A percentile compares a stretch with the other conserved stretches of the same genome.
Evolutionary conservation across 2,797 vertebrate species (phyloP).

Genomic region (Miichthys miiuy): DNA sequence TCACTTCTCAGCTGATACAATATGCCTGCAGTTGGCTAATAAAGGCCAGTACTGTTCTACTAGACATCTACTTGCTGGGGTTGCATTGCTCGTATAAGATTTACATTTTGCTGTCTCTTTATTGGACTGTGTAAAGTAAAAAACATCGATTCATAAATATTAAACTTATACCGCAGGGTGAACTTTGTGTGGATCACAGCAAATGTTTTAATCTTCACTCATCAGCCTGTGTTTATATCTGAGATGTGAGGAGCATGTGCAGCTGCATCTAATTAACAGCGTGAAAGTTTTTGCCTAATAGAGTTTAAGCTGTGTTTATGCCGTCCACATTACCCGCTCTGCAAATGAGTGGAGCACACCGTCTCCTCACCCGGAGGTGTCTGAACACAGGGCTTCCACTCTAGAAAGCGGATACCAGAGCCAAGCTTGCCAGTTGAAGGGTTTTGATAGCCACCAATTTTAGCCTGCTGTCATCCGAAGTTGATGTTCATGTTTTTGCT

Average conservation of each 20-base stretch:
- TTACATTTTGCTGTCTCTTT: not conserved
- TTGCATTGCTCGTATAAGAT: not conserved
- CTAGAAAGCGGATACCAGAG: slow-evolving; percentile 75
- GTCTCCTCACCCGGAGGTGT: slow-evolving; percentile 61
- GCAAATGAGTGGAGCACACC: slow-evolving; percentile 30
- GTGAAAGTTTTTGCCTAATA: slow-evolving; percentile 62
- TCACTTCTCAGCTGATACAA: too few species aligned
- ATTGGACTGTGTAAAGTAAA: too few species aligned
- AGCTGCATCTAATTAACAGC: slow-evolving; percentile 69
- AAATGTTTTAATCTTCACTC: slow-evolving; percentile 24
- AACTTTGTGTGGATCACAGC: slow-evolving; percentile 1
- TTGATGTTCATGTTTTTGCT: slow-evolving; percentile 83
- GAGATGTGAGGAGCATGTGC: slow-evolving; percentile 43
- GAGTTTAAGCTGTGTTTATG: slow-evolving; percentile 60
- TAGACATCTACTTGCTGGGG: not conserved
- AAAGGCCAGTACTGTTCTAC: not conserved
- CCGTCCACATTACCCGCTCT: slow-evolving; percentile 42
- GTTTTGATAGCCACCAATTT: slow-evolving; percentile 84
- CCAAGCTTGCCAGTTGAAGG: slow-evolving; percentile 68
- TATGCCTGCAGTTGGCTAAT: not conserved
- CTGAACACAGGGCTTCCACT: slow-evolving; percentile 76
- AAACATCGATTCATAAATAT: not conserved
- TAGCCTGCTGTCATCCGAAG: slow-evolving; percentile 84
- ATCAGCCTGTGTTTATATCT: slow-evolving; percentile 20
- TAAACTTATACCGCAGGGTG: not conserved